Conservation (phyloP, 2,797 vertebrate genomes). For the Sternotherus odoratus region DNA sequence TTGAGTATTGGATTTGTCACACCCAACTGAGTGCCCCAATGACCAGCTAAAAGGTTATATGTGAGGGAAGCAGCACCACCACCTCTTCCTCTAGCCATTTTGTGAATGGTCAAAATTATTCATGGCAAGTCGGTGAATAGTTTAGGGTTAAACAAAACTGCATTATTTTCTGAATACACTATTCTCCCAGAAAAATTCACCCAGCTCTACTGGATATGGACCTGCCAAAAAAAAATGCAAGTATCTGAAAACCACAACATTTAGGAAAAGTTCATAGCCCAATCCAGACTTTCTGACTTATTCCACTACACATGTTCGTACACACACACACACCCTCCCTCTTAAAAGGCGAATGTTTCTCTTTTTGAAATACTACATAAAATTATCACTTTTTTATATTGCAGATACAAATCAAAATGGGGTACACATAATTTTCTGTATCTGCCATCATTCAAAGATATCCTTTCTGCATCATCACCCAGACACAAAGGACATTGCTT, state of each 20-base stretch:
- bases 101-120: not conserved
- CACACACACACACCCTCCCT: not conserved
- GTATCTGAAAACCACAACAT: not conserved
- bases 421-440: not conserved
- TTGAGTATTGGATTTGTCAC: not conserved
- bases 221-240: not conserved
- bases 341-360: not conserved
- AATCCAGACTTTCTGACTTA: not conserved
- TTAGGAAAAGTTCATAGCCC: not conserved
- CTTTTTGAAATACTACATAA: not conserved
- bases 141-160: not conserved
- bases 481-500: not conserved
- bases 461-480: conserved; percentile 7
- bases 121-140: not conserved
- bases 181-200: not conserved
- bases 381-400: not conserved
- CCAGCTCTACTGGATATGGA: not conserved
- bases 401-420: not conserved
- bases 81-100: not conserved
- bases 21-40: not conserved
- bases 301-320: not conserved
- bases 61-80: not conserved
- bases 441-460: not conserved
- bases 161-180: not conserved
- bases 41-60: not conserved